Conservation (phyloP, 2,888 invertebrate genomes). For the Cryptocheilus praepositus region DNA sequence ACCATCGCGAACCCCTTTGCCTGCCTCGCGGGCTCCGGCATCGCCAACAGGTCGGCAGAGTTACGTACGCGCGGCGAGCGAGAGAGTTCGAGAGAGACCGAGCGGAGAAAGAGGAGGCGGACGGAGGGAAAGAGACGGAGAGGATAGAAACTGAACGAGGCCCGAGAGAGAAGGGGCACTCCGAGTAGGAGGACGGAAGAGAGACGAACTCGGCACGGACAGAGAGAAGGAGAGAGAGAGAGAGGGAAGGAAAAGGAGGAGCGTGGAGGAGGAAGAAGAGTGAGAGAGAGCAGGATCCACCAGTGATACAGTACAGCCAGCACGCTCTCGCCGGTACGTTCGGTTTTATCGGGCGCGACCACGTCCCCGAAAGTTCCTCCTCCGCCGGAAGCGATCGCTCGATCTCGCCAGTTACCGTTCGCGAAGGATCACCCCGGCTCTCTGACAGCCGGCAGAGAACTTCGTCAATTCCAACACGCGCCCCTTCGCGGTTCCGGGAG, state of each 20-base stretch:
- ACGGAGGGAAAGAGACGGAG: slow-evolving; percentile 9
- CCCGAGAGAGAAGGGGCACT: slow-evolving; percentile 1
- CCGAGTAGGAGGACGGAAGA: slow-evolving; percentile 16
- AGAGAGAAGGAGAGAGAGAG: slow-evolving; percentile 21
- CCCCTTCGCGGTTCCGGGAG: background rate
- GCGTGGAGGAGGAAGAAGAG: slow-evolving; percentile 26
- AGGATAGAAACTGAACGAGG: background rate
- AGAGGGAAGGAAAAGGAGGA: slow-evolving; percentile 31
- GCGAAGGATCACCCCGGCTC: background rate
- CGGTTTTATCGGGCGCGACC: slow-evolving; percentile 43
- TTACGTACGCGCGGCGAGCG: slow-evolving; percentile 15
- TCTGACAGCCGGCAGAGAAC: no score
- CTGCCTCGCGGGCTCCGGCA: slow-evolving; percentile 52
- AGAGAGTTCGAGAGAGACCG: slow-evolving; percentile 16
- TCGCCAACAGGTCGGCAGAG: slow-evolving; percentile 16
- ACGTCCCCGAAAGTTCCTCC: slow-evolving; percentile 37
- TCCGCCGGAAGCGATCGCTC: slow-evolving; percentile 26
- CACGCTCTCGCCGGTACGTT: slow-evolving; percentile 52
- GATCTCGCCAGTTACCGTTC: slow-evolving; percentile 19
- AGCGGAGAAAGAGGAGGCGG: slow-evolving; percentile 17
- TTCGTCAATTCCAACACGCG: background rate
- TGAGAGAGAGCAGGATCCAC: slow-evolving; percentile 48
- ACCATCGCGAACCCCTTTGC: slow-evolving; percentile 71
- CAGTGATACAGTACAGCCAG: slow-evolving; percentile 54
- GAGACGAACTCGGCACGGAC: background rate